phyloP scores from a whole-genome alignment of 2,797 vertebrate species.

The Pseudotriccus pelzelni region DNA sequence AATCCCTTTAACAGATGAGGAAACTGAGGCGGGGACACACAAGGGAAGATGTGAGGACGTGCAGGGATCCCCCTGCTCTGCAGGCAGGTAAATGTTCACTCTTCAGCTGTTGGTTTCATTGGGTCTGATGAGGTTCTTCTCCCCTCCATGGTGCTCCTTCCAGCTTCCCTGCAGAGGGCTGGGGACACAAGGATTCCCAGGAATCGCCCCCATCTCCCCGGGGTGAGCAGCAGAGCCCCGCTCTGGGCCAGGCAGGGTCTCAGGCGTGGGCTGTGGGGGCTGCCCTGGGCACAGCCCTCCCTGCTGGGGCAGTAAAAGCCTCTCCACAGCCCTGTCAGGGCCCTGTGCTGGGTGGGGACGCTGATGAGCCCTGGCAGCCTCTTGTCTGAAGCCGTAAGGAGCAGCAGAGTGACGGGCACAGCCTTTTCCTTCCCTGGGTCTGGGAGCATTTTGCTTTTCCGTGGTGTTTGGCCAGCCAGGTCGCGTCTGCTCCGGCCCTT shows the following conservation, averaged over 20 bases:
- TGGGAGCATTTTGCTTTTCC: background rate
- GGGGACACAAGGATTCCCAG: background rate
- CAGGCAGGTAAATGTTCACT: background rate
- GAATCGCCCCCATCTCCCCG: fast-evolving
- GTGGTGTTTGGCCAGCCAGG: background rate
- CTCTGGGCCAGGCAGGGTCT: fast-evolving
- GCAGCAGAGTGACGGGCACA: background rate
- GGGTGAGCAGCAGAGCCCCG: fast-evolving
- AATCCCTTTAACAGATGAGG: background rate
- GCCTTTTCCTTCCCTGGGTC: background rate
- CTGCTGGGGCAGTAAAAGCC: background rate
- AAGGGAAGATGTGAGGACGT: background rate
- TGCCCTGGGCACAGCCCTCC: background rate
- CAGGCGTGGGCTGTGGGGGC: fast-evolving
- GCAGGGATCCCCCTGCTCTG: background rate
- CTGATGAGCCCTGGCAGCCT: background rate
- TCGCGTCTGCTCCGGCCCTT: background rate
- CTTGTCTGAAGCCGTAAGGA: background rate
- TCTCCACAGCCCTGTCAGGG: background rate
- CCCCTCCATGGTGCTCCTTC: background rate
- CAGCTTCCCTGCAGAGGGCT: background rate
- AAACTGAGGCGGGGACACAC: background rate
- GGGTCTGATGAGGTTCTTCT: background rate
- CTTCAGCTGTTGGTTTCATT: background rate
- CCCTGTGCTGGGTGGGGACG: background rate